Evolutionary conservation across 2,888 invertebrate genomes (phyloP).

Genomic region (Alitta virens): DNA sequence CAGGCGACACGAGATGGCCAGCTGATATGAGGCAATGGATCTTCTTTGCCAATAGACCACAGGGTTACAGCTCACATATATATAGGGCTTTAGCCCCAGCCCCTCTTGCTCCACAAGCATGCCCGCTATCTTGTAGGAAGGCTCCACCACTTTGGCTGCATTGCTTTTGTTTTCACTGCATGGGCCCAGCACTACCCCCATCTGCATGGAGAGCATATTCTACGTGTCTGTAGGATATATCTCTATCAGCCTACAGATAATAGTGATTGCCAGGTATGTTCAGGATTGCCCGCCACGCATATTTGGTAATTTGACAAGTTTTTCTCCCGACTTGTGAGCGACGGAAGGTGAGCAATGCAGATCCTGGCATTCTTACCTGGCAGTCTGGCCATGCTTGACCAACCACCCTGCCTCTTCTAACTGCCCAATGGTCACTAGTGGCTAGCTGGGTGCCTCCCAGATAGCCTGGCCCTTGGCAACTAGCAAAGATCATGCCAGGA

Average conservation of each 20-base stretch:
- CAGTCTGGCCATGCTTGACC: not conserved
- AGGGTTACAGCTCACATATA: no score
- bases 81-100: no score
- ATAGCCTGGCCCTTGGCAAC: no score
- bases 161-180: constrained; percentile 1
- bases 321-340: not conserved
- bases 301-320: constrained; percentile 3
- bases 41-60: no score
- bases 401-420: no score
- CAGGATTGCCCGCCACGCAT: not conserved
- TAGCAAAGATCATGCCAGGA: no score
- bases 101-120: no score
- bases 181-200: not conserved
- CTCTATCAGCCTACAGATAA: not conserved
- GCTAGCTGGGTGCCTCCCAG: no score
- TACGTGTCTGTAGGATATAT: not conserved
- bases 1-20: no score
- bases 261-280: not conserved
- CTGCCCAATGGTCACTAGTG: no score
- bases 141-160: not conserved
- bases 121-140: no score
- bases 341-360: not conserved
- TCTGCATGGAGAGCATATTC: not conserved
- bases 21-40: no score
- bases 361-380: not conserved